Evolutionary conservation across 2,797 vertebrate genomes (phyloP).

Genomic region (Gastrophryne carolinensis): DNA sequence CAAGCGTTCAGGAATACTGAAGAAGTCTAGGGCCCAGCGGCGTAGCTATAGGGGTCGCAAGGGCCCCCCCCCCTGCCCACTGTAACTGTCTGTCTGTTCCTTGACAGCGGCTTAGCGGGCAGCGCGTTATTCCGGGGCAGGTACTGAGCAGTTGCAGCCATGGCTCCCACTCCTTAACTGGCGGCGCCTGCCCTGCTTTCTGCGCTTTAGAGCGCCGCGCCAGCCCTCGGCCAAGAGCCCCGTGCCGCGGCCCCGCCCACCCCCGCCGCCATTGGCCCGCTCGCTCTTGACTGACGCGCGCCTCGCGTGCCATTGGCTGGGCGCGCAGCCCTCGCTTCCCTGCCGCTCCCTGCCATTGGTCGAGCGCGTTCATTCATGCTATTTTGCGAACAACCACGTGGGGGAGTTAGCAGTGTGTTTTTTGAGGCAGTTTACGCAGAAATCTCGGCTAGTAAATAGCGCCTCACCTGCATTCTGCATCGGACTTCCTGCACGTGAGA

Average conservation of each 20-base stretch:
- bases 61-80: no score
- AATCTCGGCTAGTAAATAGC: constrained; percentile 35
- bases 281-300: constrained; percentile 53
- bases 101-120: constrained; percentile 87
- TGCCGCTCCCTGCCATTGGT: constrained; percentile 50
- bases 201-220: constrained; percentile 87
- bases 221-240: constrained; percentile 79
- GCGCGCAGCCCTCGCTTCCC: constrained; percentile 6
- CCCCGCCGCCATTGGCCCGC: constrained; percentile 81
- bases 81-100: no score
- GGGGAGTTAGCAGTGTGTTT: constrained; percentile 73
- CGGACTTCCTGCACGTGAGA: constrained; percentile 30
- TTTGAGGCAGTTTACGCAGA: constrained; percentile 28
- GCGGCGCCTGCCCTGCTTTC: constrained; percentile 76
- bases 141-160: constrained; percentile 96
- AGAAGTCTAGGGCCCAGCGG: no score
- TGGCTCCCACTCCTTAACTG: constrained; percentile 86
- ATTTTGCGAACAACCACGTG: constrained; percentile 82
- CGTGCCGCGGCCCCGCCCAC: constrained; percentile 76
- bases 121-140: constrained; percentile 89
- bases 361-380: constrained; percentile 65
- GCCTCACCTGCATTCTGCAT: constrained; percentile 12
- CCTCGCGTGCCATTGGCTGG: constrained; percentile 33
- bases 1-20: no score
- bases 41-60: no score